Evolutionary conservation across 2,888 invertebrate species (phyloP), one percentile per base, ranked within the genome.

Genomic region (Brachynemurus nebulosus): DNA sequence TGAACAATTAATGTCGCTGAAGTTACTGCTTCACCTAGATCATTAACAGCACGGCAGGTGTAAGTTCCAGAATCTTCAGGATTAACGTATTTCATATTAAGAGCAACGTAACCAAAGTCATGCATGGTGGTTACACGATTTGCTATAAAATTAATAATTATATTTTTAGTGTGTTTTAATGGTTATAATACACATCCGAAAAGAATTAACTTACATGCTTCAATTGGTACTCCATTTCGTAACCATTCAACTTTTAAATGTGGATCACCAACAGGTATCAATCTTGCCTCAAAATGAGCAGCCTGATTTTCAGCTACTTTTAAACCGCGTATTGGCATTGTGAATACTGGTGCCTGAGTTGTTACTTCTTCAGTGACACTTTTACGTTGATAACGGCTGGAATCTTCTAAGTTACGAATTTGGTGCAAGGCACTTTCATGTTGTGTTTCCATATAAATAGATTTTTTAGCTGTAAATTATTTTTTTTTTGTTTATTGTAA

Each of bases 1-100:
- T 89, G 85, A 2, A 90, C 90, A 56, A 83, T 79, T 11, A 97
- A 69, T 2, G 91, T 88, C 7, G 95, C 90, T 6, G 93, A 90
- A 33, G 93, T 93, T 1, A 91, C 86, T 14, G 96, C 95, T 70
- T 95, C 89, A 45, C 96, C 96, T 45, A 93, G 70, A 53, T 92
- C 90, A 57, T 95, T 93, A 8, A 80, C 73, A 30, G 95, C 93
- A 46, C 91, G 78, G 61, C 95, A 92, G 2, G 93, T 95, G 64
- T 96, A 96, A 30, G 92, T 90, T 37, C 96, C 96, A 2, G 92
- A 90, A 67, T 97, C 97, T 65, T 92, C 92, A 17, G 93, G 91
- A 59, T 88, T 88, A 0, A 89, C 89, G 56, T 90, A 90, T 61
- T 90, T 90, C 85, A 91, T 86, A 56, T 92, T 91, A 14, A 91